Base-by-base conservation (phyloP, 2,888 invertebrate species). In the Mimas tiliae region DNA sequence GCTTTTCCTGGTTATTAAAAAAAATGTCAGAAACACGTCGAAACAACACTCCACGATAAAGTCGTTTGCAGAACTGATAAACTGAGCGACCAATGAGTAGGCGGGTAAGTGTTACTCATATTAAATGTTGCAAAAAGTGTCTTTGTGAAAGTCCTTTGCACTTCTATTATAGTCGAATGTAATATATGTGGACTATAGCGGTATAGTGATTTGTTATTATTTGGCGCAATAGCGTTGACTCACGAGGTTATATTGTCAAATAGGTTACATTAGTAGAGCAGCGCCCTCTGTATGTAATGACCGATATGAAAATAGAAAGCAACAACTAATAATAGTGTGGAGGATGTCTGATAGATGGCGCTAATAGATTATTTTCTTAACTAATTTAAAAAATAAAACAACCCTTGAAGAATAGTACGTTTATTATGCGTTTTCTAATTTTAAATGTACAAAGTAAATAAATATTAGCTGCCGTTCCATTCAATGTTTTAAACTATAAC, bases 341-440 rank as follows among this genome's bases (percentile, higher is more conserved):
- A n/a, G 9, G 45, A 14, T 0, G 1, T 47, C 8, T 8, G 4
- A 47, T 14, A 65, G 65, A 58, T 65, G 65, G 55, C 55, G 48
- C 45, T 63, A 1, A 6, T 21, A 27, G n/a, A 11, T 34, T 7
- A 38, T 21, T 6, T 8, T 50, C 7, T 42, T 21, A 42, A 12
- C 4, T 48, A 6, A n/a, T 6, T 48, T 48, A 9, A 19, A 9
- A 50, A 65, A 65, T 65, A 58, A 65, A 65, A 65, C 19, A 34
- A 38, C 6, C 0, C 9, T 3, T 65, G 77, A 72, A 73, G 70
- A 82, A 77, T 80, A 80, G 68, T 70, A 75, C 70, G 69, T 86
- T 87, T 87, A 87, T 87, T 87, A 87, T 87, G 85, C 85, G 73
- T 81, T 86, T 55, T 58, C 19, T 80, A 84, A 81, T 81, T 77